Evolutionary conservation across 2,797 vertebrate genomes (phyloP).

Genomic region (Poeciliopsis gracilis): DNA sequence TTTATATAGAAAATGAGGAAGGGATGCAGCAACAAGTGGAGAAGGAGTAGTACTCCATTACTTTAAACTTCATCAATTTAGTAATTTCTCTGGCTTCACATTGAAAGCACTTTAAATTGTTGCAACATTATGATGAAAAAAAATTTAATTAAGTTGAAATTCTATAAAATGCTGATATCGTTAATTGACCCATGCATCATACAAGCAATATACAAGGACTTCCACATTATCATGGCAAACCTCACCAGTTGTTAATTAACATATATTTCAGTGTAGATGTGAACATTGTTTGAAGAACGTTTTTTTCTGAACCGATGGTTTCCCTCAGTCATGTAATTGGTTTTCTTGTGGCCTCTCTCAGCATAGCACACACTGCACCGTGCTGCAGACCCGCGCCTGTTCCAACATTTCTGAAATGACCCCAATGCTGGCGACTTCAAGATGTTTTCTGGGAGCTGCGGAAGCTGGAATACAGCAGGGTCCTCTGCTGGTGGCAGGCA

Average conservation of each 20-base stretch:
- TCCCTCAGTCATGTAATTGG: slow-evolving; percentile 47
- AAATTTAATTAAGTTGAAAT: not conserved
- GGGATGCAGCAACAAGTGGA: not conserved
- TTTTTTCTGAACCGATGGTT: slow-evolving; percentile 18
- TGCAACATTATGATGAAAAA: not conserved
- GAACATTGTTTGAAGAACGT: slow-evolving; percentile 13
- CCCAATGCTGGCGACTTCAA: slow-evolving; percentile 79
- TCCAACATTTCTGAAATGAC: slow-evolving; percentile 87
- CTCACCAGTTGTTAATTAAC: slow-evolving; percentile 13
- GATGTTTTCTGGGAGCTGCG: slow-evolving; percentile 61
- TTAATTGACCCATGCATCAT: not conserved
- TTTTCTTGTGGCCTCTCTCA: slow-evolving; percentile 49
- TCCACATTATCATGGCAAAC: slow-evolving; percentile 37
- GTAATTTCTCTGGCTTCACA: not conserved
- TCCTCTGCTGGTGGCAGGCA: slow-evolving; percentile 59
- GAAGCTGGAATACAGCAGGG: slow-evolving; percentile 62
- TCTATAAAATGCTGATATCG: not conserved
- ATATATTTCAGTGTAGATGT: slow-evolving; percentile 20
- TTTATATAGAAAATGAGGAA: not conserved
- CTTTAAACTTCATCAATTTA: not conserved
- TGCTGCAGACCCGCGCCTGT: slow-evolving; percentile 77
- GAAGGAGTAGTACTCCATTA: not conserved
- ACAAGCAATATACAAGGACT: slow-evolving; percentile 14
- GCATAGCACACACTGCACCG: slow-evolving; percentile 50
- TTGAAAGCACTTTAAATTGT: not conserved